Base-by-base conservation (phyloP, 2,113 vertebrate genomes). In the Azemiops feae region DNA sequence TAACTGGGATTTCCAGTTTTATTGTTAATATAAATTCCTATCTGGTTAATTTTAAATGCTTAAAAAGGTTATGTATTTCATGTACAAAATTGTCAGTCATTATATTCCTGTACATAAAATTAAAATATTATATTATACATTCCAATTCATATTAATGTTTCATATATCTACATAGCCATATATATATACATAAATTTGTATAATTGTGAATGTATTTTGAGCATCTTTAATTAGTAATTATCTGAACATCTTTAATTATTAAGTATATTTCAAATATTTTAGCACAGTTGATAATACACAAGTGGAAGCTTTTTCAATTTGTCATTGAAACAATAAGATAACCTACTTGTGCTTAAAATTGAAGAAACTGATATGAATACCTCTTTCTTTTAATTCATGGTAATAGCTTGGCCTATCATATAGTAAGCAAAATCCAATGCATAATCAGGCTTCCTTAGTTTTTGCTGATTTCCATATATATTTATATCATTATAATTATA, bases 11-110 rank as follows among this genome's bases (percentile, higher is more conserved):
- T 96, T 93, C 92, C 89, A 97, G 96, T 97, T 97, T 94, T 93
- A 95, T 96, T 96, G 97, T 97, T 97, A 98, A 98, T 99, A 98
- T 99, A 99, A 98, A 98, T 98, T 99, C 98, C 96, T 98, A 97
- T 97, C 97, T 98, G 97, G 97, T 98, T 97, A 96, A 98, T 97
- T 98, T 98, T 96, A 97, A 93, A 97, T 98, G 98, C 98, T 98
- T 98, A 98, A 98, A 89, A 98, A 98, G 94, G 95, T 97, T 98
- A 98, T 98, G 98, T 98, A 98, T 99, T 98, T 98, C 98, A 97
- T 99, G 99, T 99, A 99, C 98, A 99, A 98, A 99, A 98, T 98
- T 98, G 98, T 98, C 98, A 98, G 98, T 98, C 96, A 92, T 98
- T 98, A 97, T 98, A 97, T 97, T 97, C 96, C 93, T 98, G 98